Evolutionary conservation across 2,888 invertebrate genomes (phyloP), one percentile per base, ranked within the genome.

Genomic region (Epirrhoe alternata): DNA sequence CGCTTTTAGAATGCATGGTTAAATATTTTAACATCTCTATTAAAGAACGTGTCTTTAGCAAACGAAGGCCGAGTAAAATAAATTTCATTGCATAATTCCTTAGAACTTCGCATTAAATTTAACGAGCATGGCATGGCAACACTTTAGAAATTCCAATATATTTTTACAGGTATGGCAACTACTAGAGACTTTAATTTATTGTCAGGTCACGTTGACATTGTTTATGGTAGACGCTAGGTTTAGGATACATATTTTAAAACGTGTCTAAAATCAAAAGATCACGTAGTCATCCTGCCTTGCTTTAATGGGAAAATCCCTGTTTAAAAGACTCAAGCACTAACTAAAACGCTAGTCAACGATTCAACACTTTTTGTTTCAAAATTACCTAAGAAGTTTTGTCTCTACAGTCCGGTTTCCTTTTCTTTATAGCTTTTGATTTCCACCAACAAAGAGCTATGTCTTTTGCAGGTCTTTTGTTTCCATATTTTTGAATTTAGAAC

Each of bases 171-270:
- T 12, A 42, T 42, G 12, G 38, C 38, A 42, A 42, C 38, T 10
- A 42, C 12, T 42, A 42, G 35, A 8, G 2, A 42, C 12, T 42
- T 12, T 4, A 12, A 16, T 62, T 57, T 49, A 45, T 61, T 56
- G 56, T 67, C 61, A 24, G 47, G 64, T 62, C 70, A 67, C 67
- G 67, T 64, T 33, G 14, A 33, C 42, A 38, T 30, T 51, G 49
- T 69, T 69, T 64, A 64, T 66, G 61, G 64, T n/a, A 8, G 7
- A 55, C 5, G 38, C 14, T 12, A 51, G 61, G 42, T 45, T 47
- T 56, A 14, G 47, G 47, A 45, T 16, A 56, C 47, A 16, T 47
- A 47, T 12, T 50, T 51, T 58, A 47, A 30, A 17, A 62, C 62
- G 66, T 62, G 66, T 42, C 42, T 38, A 31, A 60, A 67, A 42